These are phyloP conservation scores for Nestor notabilis DNA, from an alignment of 2,113 vertebrate genomes.

Conservation along the genomic window DNA sequence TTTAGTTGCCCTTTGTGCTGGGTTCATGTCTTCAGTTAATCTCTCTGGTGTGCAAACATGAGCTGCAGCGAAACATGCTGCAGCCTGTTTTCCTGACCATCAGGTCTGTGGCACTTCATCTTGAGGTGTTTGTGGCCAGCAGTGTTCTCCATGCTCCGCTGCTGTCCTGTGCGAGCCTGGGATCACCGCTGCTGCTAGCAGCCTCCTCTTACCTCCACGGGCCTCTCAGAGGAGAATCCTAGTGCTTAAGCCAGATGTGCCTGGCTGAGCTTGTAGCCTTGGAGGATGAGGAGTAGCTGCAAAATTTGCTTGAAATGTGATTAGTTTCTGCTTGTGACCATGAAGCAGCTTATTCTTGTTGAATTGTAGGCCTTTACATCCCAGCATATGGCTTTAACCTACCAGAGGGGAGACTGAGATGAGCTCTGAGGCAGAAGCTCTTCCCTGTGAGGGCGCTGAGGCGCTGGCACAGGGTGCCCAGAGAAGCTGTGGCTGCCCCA, in stretches of 20 bases:
- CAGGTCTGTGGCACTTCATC: background rate
- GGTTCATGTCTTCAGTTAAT: background rate
- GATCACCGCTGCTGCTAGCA: background rate
- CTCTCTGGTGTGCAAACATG: background rate
- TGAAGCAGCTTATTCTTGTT: background rate
- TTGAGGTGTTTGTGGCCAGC: background rate
- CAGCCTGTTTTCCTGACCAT: background rate
- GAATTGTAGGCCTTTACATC: background rate
- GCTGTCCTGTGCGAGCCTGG: fast-evolving
- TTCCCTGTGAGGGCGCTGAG: no score
- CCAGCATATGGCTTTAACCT: background rate
- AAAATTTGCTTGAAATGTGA: background rate
- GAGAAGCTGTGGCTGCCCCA: no score
- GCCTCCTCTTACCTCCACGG: fast-evolving
- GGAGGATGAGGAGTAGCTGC: background rate
- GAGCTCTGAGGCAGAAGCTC: background rate
- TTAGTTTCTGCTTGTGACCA: fast-evolving
- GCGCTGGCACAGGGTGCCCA: no score
- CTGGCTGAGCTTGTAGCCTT: background rate
- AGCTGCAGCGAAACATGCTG: background rate
- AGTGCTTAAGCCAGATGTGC: fast-evolving
- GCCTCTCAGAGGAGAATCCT: no score
- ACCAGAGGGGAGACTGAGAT: background rate
- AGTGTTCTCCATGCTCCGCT: background rate
- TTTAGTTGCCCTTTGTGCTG: background rate